Percentiles rank a stretch among this genome's conserved stretches.
phyloP scores from a whole-genome alignment of 2,113 vertebrate genomes.

The Semnopithecus entellus region DNA sequence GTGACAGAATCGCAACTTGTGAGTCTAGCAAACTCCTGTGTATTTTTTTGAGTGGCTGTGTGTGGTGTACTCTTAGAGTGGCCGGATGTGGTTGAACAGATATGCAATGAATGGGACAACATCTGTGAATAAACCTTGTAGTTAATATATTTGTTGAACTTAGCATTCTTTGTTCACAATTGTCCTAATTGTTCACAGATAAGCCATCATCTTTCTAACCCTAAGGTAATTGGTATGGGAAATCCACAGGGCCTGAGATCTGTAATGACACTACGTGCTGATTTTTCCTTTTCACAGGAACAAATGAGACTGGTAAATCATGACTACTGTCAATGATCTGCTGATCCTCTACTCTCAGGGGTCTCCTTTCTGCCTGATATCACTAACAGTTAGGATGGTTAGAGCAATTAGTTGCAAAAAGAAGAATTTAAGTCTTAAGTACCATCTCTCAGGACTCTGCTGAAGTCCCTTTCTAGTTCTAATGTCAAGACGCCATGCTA shows the following conservation, averaged over 20 bases:
- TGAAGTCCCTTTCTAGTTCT: not conserved
- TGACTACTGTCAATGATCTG: not conserved
- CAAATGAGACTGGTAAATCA: not conserved
- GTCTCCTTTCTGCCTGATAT: not conserved
- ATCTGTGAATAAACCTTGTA: not conserved
- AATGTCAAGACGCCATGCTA: not conserved
- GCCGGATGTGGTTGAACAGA: accelerated
- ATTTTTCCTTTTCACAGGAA: not conserved
- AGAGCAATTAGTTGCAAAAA: not conserved
- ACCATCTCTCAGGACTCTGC: not conserved
- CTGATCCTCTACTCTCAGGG: not conserved
- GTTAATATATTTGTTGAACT: not conserved
- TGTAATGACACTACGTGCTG: not conserved
- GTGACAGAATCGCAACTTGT: accelerated
- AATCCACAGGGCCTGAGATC: not conserved
- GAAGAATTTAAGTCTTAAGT: not conserved
- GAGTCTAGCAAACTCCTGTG: not conserved
- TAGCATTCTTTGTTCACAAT: not conserved
- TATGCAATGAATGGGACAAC: accelerated
- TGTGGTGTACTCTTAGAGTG: not conserved
- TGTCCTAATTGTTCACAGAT: not conserved
- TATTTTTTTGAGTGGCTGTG: not conserved
- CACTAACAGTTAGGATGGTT: not conserved
- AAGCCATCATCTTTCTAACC: not conserved
- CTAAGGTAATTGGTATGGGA: not conserved